Conservation (phyloP, 2,113 vertebrate genomes). For the Psophia crepitans region DNA sequence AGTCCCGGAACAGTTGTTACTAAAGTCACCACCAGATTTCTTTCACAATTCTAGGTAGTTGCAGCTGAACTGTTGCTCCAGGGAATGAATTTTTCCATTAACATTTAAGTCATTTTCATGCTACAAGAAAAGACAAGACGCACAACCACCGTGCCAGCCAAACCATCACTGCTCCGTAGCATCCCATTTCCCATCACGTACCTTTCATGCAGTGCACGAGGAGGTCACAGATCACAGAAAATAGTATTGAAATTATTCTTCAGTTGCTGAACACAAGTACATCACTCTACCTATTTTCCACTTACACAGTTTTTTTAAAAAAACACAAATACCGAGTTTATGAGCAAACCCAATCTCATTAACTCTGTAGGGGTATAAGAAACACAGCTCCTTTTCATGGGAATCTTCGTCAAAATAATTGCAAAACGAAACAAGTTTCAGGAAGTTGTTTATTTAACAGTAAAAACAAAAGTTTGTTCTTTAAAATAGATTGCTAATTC, state of each 20-base stretch:
- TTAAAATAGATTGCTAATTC: neutral
- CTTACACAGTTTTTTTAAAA: neutral
- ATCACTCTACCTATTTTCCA: neutral
- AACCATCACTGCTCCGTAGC: rapidly evolving
- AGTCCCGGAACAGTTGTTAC: neutral
- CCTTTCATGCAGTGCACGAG: neutral
- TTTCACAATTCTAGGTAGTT: neutral
- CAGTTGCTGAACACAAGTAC: neutral
- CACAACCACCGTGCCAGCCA: neutral
- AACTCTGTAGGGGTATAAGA: neutral
- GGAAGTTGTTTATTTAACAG: conserved; percentile 37
- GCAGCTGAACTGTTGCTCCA: neutral
- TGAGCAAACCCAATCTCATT: neutral
- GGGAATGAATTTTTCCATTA: neutral
- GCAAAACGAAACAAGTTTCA: neutral
- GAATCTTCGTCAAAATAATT: neutral
- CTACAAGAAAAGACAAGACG: neutral
- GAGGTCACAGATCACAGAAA: neutral
- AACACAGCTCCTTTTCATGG: neutral
- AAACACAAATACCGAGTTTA: rapidly evolving
- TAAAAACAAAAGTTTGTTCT: conserved; percentile 50
- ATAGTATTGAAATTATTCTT: neutral
- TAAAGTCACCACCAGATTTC: neutral
- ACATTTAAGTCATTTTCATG: neutral
- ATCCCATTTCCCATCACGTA: neutral